Conservation (phyloP, 2,113 vertebrate species). For the Urocolius indicus region DNA sequence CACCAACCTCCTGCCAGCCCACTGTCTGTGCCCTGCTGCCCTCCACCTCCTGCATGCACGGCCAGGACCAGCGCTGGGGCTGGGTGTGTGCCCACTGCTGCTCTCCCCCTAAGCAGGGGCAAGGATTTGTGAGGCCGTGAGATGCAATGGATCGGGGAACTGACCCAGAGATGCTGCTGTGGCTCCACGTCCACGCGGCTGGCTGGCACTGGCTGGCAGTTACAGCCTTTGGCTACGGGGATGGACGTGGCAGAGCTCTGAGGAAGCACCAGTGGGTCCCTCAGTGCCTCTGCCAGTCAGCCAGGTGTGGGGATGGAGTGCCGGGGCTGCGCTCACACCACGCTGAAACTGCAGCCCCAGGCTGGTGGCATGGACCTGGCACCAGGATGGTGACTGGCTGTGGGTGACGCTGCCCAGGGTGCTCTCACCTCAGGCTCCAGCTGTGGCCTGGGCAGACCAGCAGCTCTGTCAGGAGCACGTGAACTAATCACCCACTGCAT, state of each 20-base stretch:
- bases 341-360: neutral
- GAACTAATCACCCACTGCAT: neutral
- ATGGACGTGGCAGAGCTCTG: neutral
- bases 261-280: neutral
- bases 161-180: accelerated
- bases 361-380: neutral
- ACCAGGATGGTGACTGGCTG: accelerated
- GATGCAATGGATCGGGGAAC: neutral
- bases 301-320: accelerated
- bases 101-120: neutral
- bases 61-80: neutral
- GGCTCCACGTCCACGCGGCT: accelerated
- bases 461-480: neutral
- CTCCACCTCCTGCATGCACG: neutral
- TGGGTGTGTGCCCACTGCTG: neutral
- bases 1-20: neutral
- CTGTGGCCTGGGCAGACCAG: neutral
- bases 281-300: neutral
- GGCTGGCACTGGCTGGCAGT: neutral
- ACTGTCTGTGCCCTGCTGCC: neutral
- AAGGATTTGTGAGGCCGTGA: neutral
- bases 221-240: neutral
- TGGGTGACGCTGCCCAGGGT: neutral
- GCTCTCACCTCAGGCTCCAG: neutral
- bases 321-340: accelerated